Percentiles rank a stretch among this genome's conserved stretches.
phyloP scores from a whole-genome alignment of 2,888 invertebrate genomes.

The Nowickia ferox region DNA sequence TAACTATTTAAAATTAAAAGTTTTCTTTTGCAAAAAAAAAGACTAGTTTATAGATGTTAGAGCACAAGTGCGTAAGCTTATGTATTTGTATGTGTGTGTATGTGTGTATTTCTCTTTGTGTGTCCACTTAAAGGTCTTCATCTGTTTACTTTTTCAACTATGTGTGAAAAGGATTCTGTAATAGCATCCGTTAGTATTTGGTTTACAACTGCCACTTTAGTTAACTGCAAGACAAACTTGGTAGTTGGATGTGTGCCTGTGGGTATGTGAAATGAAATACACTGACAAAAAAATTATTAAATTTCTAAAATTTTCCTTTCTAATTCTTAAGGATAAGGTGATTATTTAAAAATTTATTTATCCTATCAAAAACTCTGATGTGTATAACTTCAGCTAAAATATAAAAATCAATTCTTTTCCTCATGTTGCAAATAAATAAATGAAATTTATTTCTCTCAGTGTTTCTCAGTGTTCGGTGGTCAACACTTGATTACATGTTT shows the following conservation, averaged over 20 bases:
- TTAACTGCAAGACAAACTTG: slow-evolving; percentile 21
- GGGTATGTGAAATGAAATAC: neutral
- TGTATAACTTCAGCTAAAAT: too few relatives aligned
- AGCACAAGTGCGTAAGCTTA: neutral
- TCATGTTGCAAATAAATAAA: too few relatives aligned
- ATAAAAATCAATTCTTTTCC: too few relatives aligned
- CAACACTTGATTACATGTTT: neutral
- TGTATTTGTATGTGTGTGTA: neutral
- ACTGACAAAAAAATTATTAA: neutral
- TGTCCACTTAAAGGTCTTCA: slow-evolving; percentile 8
- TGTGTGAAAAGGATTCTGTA: slow-evolving; percentile 43
- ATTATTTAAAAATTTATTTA: too few relatives aligned
- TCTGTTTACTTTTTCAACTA: slow-evolving; percentile 7
- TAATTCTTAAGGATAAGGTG: too few relatives aligned
- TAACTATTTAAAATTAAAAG: neutral
- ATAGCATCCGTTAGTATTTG: slow-evolving; percentile 41
- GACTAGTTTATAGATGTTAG: neutral
- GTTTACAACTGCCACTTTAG: slow-evolving; percentile 22
- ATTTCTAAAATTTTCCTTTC: neutral
- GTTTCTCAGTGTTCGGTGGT: neutral
- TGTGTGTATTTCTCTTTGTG: neutral
- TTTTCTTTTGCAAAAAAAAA: neutral
- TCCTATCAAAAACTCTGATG: too few relatives aligned
- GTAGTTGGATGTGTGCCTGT: neutral
- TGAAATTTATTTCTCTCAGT: neutral